Conservation (phyloP, 1,140 invertebrate species). For the Cheumatopsyche charites region DNA sequence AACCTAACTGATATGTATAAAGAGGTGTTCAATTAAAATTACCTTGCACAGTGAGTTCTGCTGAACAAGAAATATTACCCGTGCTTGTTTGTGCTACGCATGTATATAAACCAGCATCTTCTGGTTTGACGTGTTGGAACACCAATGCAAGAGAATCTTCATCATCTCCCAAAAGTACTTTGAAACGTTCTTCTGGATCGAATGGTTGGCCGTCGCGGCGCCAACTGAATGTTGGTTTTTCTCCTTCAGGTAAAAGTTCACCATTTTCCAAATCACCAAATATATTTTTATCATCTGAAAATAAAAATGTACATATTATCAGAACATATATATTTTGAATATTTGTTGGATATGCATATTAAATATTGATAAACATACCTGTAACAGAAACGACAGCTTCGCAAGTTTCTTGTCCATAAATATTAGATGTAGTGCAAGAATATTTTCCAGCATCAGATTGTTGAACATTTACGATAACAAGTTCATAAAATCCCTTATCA, state of each 20-base stretch:
- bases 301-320: too few species aligned
- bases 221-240: constrained; percentile 87
- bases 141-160: constrained; percentile 90
- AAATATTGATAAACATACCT: too few species aligned
- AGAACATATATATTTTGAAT: background rate
- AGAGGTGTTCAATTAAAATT: too few species aligned
- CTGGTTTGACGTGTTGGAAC: constrained; percentile 91
- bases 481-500: constrained; percentile 85
- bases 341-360: constrained; percentile 18
- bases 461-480: constrained; percentile 85
- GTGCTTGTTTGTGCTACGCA: constrained; percentile 91
- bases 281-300: constrained; percentile 77
- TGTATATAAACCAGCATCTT: constrained; percentile 93
- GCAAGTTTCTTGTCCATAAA: constrained; percentile 76
- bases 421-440: constrained; percentile 85
- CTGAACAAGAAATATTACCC: constrained; percentile 92
- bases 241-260: constrained; percentile 72
- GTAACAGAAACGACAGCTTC: constrained; percentile 81
- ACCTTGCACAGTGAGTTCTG: constrained; percentile 90
- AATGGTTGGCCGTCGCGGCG: constrained; percentile 88
- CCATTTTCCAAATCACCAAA: constrained; percentile 74
- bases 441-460: constrained; percentile 86
- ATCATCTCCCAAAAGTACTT: constrained; percentile 90
- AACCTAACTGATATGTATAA: background rate
- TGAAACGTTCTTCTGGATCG: constrained; percentile 91